Evolutionary conservation across 2,888 invertebrate genomes (phyloP).

Genomic region (Cyaniris semiargus): DNA sequence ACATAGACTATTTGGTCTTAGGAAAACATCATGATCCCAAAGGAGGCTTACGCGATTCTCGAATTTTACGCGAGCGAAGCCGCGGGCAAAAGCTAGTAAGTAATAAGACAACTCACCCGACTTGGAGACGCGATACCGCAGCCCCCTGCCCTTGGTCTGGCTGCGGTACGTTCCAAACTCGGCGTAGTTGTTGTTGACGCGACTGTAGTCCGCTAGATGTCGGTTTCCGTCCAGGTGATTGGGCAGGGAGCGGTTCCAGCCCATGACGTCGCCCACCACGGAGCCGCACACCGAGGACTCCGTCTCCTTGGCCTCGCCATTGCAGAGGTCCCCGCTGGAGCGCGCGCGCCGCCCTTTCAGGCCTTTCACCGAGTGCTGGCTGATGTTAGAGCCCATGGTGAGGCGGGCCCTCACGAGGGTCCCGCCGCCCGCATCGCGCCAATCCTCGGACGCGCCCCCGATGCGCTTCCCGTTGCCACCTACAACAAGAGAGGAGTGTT

Average conservation of each 20-base stretch:
- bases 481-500: slow-evolving; percentile 44
- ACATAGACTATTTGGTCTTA: too few relatives aligned
- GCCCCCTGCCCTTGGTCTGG: slow-evolving; percentile 70
- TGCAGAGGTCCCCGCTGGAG: slow-evolving; percentile 88
- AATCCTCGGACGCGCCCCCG: slow-evolving; percentile 51
- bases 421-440: slow-evolving; percentile 70
- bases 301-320: slow-evolving; percentile 78
- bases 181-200: slow-evolving; percentile 80
- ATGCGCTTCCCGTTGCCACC: slow-evolving; percentile 53
- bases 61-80: too few relatives aligned
- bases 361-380: slow-evolving; percentile 87
- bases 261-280: slow-evolving; percentile 75
- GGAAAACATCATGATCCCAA: too few relatives aligned
- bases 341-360: slow-evolving; percentile 86
- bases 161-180: slow-evolving; percentile 71
- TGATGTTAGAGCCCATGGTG: slow-evolving; percentile 89
- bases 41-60: too few relatives aligned
- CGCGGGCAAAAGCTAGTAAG: too few relatives aligned
- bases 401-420: slow-evolving; percentile 74
- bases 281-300: slow-evolving; percentile 76
- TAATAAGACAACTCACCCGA: slow-evolving; percentile 61
- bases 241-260: slow-evolving; percentile 82
- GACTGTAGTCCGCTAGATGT: slow-evolving; percentile 77
- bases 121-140: slow-evolving; percentile 72
- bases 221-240: slow-evolving; percentile 85